Conservation (phyloP, 92 coral and sea anemone genomes). For the Umimayanthus chanpuru region DNA sequence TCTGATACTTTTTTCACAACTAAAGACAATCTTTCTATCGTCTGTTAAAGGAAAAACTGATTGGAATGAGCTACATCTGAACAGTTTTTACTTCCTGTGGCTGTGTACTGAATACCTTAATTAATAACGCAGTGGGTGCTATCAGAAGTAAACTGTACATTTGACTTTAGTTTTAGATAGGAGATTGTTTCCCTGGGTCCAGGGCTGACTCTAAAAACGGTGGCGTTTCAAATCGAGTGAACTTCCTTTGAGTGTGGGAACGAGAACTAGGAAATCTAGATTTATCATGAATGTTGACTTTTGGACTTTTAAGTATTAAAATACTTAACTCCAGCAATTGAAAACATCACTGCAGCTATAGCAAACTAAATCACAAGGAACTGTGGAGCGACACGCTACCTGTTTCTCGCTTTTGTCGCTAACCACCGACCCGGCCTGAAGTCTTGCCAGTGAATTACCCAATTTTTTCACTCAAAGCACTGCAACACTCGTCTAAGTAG, state of each 20-base stretch:
- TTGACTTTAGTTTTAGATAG: neutral
- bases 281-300: neutral
- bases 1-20: neutral
- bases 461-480: neutral
- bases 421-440: neutral
- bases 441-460: neutral
- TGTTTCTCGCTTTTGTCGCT: neutral
- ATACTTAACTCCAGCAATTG: neutral
- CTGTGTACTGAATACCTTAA: no score
- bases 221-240: neutral
- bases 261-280: neutral
- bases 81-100: no score
- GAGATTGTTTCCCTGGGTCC: neutral
- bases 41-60: no score
- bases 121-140: no score
- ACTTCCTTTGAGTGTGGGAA: neutral
- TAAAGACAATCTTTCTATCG: neutral
- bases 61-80: no score
- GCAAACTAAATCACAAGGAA: neutral
- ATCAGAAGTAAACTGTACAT: neutral
- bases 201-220: neutral
- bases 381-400: neutral
- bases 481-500: neutral
- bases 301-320: no score
- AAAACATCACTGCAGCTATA: slow-evolving; percentile 13